Conservation (phyloP, 2,113 vertebrate genomes). For the Carassius carassius region DNA sequence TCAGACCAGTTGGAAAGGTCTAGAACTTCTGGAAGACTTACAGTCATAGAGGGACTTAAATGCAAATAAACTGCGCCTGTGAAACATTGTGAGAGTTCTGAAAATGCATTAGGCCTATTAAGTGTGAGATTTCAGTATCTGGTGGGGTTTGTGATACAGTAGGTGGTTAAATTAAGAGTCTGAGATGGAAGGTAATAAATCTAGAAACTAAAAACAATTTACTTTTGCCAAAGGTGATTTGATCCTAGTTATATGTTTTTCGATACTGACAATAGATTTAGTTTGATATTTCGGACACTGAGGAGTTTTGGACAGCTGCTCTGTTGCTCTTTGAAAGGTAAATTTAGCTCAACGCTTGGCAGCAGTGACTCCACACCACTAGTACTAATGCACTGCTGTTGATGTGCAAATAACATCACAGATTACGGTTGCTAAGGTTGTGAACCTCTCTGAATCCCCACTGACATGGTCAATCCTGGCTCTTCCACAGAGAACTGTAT, state of each 20-base stretch:
- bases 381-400: constrained; percentile 43
- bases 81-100: not conserved
- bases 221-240: not conserved
- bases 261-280: not conserved
- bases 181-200: not conserved
- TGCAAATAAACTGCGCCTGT: not conserved
- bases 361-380: not conserved
- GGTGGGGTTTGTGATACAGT: not conserved
- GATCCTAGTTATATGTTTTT: not conserved
- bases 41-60: not conserved
- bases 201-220: too few species aligned
- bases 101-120: not conserved
- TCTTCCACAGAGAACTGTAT: not conserved
- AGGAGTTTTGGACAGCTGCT: constrained; percentile 34
- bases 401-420: constrained; percentile 51
- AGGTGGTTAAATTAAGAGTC: not conserved
- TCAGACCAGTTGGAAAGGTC: not conserved
- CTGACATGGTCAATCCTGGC: not conserved
- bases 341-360: constrained; percentile 44
- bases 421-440: constrained; percentile 47
- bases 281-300: not conserved
- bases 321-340: constrained; percentile 25
- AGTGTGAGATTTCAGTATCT: not conserved
- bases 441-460: too few species aligned
- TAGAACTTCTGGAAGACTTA: not conserved